phyloP scores from a whole-genome alignment of 92 coral and sea anemone species.

The Scolanthus callimorphus region DNA sequence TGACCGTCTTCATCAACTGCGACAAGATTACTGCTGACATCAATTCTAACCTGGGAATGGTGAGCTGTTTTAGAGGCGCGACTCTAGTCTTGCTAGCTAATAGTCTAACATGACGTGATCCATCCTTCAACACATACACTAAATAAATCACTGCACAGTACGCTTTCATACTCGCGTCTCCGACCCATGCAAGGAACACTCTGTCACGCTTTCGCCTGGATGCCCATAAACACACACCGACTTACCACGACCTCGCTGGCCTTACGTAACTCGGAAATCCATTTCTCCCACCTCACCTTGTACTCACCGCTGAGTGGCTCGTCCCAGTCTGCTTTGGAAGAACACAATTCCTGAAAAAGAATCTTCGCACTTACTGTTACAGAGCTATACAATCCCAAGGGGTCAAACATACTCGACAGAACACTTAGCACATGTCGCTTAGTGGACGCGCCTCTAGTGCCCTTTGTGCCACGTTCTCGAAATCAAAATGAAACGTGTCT shows the following conservation, averaged over 20 bases:
- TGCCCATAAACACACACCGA: too few species aligned
- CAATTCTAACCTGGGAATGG: conserved; percentile 54
- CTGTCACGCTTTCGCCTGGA: too few species aligned
- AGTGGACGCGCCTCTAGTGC: background rate
- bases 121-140: background rate
- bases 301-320: background rate
- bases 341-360: conserved; percentile 21
- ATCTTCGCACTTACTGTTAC: background rate
- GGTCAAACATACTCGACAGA: conserved; percentile 13
- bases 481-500: conserved; percentile 7
- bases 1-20: conserved; percentile 29
- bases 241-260: background rate
- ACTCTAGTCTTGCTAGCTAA: conserved; percentile 49
- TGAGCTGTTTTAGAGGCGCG: too few species aligned
- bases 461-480: background rate
- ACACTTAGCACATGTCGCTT: conserved; percentile 14
- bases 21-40: conserved; percentile 51
- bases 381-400: conserved; percentile 8
- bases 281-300: background rate
- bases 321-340: conserved; percentile 17
- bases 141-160: too few species aligned
- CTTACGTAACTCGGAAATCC: background rate
- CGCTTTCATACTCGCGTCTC: conserved; percentile 36
- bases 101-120: conserved; percentile 15
- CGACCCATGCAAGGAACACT: conserved; percentile 36